Conservation (phyloP, 2,113 vertebrate species). For the Pseudonaja textilis region DNA sequence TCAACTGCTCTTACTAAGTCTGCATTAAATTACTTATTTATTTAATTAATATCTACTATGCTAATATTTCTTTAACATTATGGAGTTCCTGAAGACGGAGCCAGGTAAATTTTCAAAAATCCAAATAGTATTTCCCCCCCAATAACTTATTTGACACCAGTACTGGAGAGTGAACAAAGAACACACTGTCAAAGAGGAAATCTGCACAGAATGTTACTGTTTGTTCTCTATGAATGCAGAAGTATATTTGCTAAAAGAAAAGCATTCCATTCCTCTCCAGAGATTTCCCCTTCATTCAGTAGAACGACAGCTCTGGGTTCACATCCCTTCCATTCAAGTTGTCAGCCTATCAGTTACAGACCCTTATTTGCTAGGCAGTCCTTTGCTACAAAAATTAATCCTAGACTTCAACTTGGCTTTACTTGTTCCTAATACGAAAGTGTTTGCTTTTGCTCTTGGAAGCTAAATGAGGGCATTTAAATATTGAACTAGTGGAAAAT, state of each 20-base stretch:
- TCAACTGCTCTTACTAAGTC: neutral
- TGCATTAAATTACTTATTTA: neutral
- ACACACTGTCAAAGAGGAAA: slow-evolving; percentile 65
- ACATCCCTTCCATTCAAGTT: slow-evolving; percentile 42
- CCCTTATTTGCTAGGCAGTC: slow-evolving; percentile 34
- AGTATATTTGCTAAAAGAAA: slow-evolving; percentile 67
- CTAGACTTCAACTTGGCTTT: slow-evolving; percentile 37
- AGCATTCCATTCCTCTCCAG: slow-evolving; percentile 70
- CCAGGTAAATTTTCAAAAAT: slow-evolving; percentile 51
- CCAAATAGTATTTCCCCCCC: slow-evolving; percentile 27
- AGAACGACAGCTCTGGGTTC: slow-evolving; percentile 59
- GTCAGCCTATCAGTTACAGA: slow-evolving; percentile 40
- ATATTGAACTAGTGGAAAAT: neutral
- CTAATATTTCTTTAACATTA: slow-evolving; percentile 23
- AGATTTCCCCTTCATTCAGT: slow-evolving; percentile 62
- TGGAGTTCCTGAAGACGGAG: slow-evolving; percentile 29
- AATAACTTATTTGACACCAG: slow-evolving; percentile 65
- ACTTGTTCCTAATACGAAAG: neutral
- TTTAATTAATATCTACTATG: neutral
- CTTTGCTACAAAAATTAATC: slow-evolving; percentile 46
- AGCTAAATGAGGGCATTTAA: slow-evolving; percentile 2
- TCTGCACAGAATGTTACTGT: slow-evolving; percentile 71
- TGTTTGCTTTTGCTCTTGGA: slow-evolving; percentile 12
- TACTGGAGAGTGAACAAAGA: slow-evolving; percentile 70
- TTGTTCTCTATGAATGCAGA: slow-evolving; percentile 63